Evolutionary conservation across 2,113 vertebrate species (phyloP).

Genomic region (Agelaius phoeniceus): DNA sequence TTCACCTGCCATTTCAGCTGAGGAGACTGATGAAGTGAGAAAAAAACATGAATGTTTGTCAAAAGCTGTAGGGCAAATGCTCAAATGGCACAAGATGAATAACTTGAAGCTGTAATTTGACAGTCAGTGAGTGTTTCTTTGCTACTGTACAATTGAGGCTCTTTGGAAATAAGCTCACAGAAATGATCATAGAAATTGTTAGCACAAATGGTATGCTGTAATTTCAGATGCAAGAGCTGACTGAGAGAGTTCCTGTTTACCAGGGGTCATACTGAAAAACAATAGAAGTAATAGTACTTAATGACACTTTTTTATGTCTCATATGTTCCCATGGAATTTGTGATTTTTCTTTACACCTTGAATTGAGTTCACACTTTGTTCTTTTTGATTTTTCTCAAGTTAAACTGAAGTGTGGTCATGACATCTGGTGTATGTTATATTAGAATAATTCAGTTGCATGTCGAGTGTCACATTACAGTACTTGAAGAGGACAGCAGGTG

Average conservation of each 20-base stretch:
- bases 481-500: constrained; percentile 69
- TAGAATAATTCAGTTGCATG: constrained; percentile 63
- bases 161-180: constrained; percentile 17
- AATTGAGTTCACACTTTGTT: constrained; percentile 62
- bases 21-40: constrained; percentile 69
- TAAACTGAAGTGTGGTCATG: constrained; percentile 62
- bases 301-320: constrained; percentile 1
- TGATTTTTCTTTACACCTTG: constrained; percentile 59
- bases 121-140: constrained; percentile 39
- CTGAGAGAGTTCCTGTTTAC: constrained; percentile 21
- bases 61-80: constrained; percentile 63
- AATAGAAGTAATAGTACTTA: constrained; percentile 37
- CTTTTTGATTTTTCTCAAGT: constrained; percentile 65
- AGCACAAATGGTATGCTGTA: constrained; percentile 31
- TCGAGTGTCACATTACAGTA: constrained; percentile 58
- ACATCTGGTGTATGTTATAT: constrained; percentile 64
- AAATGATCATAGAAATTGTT: constrained; percentile 5
- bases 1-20: constrained; percentile 66
- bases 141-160: constrained; percentile 9
- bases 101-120: constrained; percentile 58
- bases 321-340: constrained; percentile 33
- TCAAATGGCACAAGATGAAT: constrained; percentile 59
- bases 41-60: constrained; percentile 55
- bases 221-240: constrained; percentile 46
- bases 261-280: constrained; percentile 23